Percentiles rank a stretch among this genome's conserved stretches.
Conservation (phyloP, 2,797 vertebrate genomes). For the Ptychadena robeensis region DNA sequence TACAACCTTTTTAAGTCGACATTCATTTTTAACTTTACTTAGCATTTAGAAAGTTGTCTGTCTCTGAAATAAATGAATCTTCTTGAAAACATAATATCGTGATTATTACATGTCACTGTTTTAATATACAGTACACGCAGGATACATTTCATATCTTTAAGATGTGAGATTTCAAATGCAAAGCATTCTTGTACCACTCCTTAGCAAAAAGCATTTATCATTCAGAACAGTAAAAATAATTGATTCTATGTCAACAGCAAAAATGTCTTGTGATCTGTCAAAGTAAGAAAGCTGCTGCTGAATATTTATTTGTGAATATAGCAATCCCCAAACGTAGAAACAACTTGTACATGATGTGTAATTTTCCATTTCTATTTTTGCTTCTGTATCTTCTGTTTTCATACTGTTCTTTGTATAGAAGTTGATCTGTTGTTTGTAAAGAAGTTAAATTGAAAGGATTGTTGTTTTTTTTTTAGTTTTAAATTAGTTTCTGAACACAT, state of each 20-base stretch:
- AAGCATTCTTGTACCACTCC: not conserved
- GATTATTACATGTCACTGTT: not conserved
- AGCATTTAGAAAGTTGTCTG: not conserved
- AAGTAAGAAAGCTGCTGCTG: not conserved
- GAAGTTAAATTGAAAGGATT: not conserved
- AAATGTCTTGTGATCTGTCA: not conserved
- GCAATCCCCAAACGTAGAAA: slow-evolving; percentile 1
- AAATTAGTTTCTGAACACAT: not conserved
- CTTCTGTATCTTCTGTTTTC: not conserved
- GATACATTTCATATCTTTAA: not conserved
- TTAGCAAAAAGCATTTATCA: slow-evolving; percentile 1
- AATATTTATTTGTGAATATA: slow-evolving; percentile 4
- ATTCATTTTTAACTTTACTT: not conserved
- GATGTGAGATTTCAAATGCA: not conserved
- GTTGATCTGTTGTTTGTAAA: not conserved
- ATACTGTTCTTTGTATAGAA: not conserved
- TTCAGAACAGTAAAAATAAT: not conserved
- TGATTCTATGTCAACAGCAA: slow-evolving; percentile 11
- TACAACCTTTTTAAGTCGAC: too few species aligned
- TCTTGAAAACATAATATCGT: not conserved
- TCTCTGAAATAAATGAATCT: not conserved
- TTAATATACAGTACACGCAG: not conserved
- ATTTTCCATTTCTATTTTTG: slow-evolving; percentile 2
- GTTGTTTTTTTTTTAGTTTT: not conserved
- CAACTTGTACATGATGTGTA: not conserved